A percentile compares a stretch with the other conserved stretches of the same genome.
phyloP scores from a whole-genome alignment of 2,797 vertebrate species.

The Hoplostethus atlanticus region DNA sequence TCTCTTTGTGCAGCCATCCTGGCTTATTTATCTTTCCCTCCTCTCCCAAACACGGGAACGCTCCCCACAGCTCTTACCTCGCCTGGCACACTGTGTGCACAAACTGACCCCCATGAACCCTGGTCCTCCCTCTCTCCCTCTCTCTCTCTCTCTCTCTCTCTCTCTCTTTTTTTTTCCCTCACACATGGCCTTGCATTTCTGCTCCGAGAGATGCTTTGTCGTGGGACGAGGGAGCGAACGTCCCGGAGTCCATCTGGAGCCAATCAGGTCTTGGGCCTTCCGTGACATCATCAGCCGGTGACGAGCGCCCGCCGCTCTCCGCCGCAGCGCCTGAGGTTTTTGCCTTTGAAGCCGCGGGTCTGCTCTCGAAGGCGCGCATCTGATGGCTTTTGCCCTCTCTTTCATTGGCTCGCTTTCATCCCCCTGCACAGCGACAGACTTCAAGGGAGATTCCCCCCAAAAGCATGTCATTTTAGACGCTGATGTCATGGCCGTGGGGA shows the following conservation, averaged over 20 bases:
- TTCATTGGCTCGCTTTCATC: slow-evolving; percentile 77
- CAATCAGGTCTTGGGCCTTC: slow-evolving; percentile 51
- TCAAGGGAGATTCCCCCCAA: slow-evolving; percentile 80
- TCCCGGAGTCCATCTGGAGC: slow-evolving; percentile 45
- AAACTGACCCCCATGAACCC: slow-evolving; percentile 57
- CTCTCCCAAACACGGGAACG: slow-evolving; percentile 67
- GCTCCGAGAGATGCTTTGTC: slow-evolving; percentile 24
- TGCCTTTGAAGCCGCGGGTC: slow-evolving; percentile 74
- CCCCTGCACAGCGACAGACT: slow-evolving; percentile 65
- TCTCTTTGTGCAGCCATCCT: slow-evolving; percentile 61
- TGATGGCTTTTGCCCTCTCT: slow-evolving; percentile 73
- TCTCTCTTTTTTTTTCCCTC: slow-evolving; percentile 45
- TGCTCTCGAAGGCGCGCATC: slow-evolving; percentile 70
- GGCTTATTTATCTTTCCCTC: slow-evolving; percentile 75
- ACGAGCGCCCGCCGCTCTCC: slow-evolving; percentile 58
- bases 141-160: slow-evolving; percentile 23
- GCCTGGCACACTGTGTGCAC: slow-evolving; percentile 48
- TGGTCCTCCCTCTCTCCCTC: slow-evolving; percentile 10
- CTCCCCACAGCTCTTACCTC: slow-evolving; percentile 58
- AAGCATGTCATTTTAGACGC: slow-evolving; percentile 80
- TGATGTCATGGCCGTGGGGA: slow-evolving; percentile 77
- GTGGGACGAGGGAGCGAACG: slow-evolving; percentile 32
- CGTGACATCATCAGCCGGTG: slow-evolving; percentile 66
- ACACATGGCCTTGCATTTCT: slow-evolving; percentile 4
- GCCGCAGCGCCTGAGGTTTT: slow-evolving; percentile 71